Percentiles rank a stretch among this genome's conserved stretches.
Evolutionary conservation across 92 coral and sea anemone genomes (phyloP).

Genomic region (Bergia puertoricense): DNA sequence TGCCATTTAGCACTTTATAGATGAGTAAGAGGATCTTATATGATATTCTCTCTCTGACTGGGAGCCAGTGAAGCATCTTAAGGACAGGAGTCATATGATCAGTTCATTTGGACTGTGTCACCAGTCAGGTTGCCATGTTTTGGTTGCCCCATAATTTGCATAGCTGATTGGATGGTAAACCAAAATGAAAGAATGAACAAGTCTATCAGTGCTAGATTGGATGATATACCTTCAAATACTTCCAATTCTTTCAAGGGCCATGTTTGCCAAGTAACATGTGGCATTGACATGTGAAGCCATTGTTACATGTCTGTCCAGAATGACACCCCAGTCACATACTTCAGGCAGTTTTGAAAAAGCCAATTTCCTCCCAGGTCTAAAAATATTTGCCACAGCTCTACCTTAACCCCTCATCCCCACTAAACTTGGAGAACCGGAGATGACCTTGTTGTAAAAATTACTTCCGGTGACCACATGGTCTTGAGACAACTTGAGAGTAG

Average conservation of each 20-base stretch:
- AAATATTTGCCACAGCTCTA: too few species aligned
- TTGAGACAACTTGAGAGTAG: too few species aligned
- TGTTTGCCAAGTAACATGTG: constrained; percentile 24
- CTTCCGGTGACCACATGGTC: too few species aligned
- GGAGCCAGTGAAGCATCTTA: constrained; percentile 13
- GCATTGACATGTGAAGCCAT: constrained; percentile 28
- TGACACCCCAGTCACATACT: constrained; percentile 38
- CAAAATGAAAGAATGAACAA: constrained; percentile 28
- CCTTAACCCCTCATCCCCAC: too few species aligned
- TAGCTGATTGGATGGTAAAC: constrained; percentile 27
- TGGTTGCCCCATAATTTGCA: constrained; percentile 34
- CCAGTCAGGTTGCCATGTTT: constrained; percentile 22
- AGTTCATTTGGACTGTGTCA: not conserved
- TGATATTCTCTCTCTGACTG: not conserved
- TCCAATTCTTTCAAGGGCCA: constrained; percentile 22
- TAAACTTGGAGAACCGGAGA: too few species aligned
- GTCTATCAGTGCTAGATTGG: constrained; percentile 1
- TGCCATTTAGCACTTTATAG: too few species aligned
- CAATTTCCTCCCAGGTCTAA: too few species aligned
- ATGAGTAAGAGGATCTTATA: too few species aligned
- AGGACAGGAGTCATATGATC: constrained; percentile 27
- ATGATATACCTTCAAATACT: constrained; percentile 40
- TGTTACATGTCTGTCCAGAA: constrained; percentile 37
- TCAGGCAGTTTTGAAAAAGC: not conserved
- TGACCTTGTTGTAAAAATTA: too few species aligned